A percentile compares a stretch with the other conserved stretches of the same genome.
phyloP scores from a whole-genome alignment of 1,140 invertebrate species.

The Nautilus pompilius region DNA sequence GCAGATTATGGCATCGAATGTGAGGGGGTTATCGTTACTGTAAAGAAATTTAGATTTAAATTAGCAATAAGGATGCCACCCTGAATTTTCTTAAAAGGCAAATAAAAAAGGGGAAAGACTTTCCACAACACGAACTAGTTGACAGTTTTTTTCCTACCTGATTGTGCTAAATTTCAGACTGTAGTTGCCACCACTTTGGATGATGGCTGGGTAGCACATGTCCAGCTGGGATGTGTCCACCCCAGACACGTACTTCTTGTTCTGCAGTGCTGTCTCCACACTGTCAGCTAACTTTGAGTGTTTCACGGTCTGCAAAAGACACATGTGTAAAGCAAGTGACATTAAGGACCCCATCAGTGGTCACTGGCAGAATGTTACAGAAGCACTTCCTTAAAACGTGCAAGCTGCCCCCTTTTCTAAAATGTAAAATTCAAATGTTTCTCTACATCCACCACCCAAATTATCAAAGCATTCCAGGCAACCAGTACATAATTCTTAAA shows the following conservation, averaged over 20 bases:
- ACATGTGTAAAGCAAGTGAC: neutral
- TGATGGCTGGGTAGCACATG: conserved; percentile 97
- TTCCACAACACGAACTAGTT: neutral
- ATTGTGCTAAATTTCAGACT: conserved; percentile 92
- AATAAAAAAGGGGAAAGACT: conserved; percentile 1
- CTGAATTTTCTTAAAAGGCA: neutral
- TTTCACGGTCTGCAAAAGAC: conserved; percentile 73
- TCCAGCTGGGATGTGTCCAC: conserved; percentile 86
- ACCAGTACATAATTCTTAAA: no score
- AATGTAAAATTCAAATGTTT: no score
- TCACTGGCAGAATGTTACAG: conserved; percentile 1
- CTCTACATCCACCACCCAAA: no score
- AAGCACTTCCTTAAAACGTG: no score
- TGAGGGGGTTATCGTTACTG: conserved; percentile 89
- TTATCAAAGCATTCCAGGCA: no score
- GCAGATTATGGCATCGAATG: conserved; percentile 96
- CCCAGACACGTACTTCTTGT: conserved; percentile 86
- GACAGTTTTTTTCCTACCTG: conserved; percentile 55
- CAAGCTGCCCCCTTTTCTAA: no score
- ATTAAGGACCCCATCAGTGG: neutral
- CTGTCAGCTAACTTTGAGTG: conserved; percentile 94
- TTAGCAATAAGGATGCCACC: neutral
- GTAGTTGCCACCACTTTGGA: conserved; percentile 97
- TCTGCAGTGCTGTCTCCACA: conserved; percentile 75
- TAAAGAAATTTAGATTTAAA: conserved; percentile 18